These are phyloP conservation scores for Leptopilina syphax DNA, from an alignment of 2,888 invertebrate species.

Conservation along the genomic window DNA sequence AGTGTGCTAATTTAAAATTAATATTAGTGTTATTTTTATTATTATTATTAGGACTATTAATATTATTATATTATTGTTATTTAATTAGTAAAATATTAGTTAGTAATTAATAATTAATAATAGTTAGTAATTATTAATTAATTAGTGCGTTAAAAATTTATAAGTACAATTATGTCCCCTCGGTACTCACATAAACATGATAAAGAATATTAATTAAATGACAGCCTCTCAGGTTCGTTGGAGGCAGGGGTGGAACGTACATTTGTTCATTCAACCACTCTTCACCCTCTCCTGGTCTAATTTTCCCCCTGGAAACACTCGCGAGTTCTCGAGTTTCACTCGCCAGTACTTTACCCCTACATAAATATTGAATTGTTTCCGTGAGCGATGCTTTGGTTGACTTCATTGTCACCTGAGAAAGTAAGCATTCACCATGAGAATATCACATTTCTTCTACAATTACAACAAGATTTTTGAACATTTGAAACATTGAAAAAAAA, in stretches of 20 bases:
- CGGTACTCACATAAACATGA: conserved; percentile 89
- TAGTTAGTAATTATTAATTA: too few relatives aligned
- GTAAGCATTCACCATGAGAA: neutral
- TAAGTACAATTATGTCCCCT: too few relatives aligned
- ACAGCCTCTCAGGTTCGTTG: conserved; percentile 95
- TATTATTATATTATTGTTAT: too few relatives aligned
- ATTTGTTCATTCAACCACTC: conserved; percentile 93
- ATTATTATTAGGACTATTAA: too few relatives aligned
- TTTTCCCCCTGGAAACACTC: conserved; percentile 87
- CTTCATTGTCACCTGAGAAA: conserved; percentile 82
- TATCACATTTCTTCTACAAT: too few relatives aligned
- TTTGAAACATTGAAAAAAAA: too few relatives aligned
- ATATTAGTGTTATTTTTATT: too few relatives aligned
- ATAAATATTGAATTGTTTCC: conserved; percentile 93
- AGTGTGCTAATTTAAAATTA: too few relatives aligned
- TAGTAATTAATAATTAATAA: too few relatives aligned
- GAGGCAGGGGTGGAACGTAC: conserved; percentile 95
- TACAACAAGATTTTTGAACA: too few relatives aligned
- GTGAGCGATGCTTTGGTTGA: conserved; percentile 91
- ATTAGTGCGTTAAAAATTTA: too few relatives aligned
- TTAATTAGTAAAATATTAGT: too few relatives aligned
- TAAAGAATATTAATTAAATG: conserved; percentile 96
- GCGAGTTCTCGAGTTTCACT: conserved; percentile 92
- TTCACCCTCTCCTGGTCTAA: conserved; percentile 88
- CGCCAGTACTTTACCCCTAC: conserved; percentile 90